Base-by-base conservation (phyloP, 2,113 vertebrate species). In the Anser cygnoides region DNA sequence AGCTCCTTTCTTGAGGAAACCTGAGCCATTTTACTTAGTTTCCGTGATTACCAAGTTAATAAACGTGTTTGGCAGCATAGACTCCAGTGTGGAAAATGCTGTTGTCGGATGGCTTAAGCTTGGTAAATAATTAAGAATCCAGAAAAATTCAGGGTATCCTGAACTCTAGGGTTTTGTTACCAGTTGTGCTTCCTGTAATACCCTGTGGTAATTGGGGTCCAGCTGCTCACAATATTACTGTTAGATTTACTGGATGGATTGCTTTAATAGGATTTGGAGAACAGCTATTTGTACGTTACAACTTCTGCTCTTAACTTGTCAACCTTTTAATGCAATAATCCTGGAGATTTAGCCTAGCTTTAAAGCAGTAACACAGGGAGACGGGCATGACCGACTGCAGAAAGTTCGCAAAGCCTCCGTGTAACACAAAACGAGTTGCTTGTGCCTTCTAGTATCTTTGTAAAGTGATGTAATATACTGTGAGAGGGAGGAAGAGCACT, bases 181-280 rank as follows among this genome's bases (percentile, higher is more conserved):
- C 93, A 62, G 87, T 66, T 87, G 84, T 78, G 65, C 80, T 62
- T 79, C 83, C 83, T 77, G 66, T 83, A 93, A 31, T 83, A 57
- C 63, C 81, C 2, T 2, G 21, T 73, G 84, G 68, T 97, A 92
- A 96, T 83, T 90, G 81, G 81, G 57, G 84, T 90, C 91, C 93
- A 83, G 89, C 96, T 93, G 89, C 87, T 97, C 79, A 54, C 61
- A 83, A 70, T 87, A 50, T 88, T 90, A 50, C 59, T 52, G 61
- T 62, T 96, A 89, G 80, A 79, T 92, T 89, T 90, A 66, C 41
- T 76, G 85, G 67, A n/a, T 87, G 93, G 92, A 74, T 43, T 75
- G 71, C 88, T 92, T 94, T 94, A 91, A 95, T 88, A 61, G 89
- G 91, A 95, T 96, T 95, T 95, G 77, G 71, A 86, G 80, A 81